Conservation (phyloP, 2,888 invertebrate species). For the Thelaira solivaga region DNA sequence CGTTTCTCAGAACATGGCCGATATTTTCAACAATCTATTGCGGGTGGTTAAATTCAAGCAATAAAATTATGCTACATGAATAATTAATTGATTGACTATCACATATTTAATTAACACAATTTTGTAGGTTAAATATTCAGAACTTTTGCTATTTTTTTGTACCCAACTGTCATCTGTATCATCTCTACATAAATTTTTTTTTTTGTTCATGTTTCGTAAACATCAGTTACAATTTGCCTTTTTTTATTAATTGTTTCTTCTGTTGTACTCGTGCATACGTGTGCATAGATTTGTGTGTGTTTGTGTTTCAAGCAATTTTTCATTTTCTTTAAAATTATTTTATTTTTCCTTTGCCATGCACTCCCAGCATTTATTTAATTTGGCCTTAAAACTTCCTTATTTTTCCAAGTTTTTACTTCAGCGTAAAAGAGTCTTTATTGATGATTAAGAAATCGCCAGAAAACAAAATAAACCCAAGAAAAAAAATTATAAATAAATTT, state of each 20-base stretch:
- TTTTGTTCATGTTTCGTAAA: not conserved
- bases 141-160: not conserved
- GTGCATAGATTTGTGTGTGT: not conserved
- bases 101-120: no score
- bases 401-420: slow-evolving; percentile 5
- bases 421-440: slow-evolving; percentile 1
- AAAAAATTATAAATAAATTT: not conserved
- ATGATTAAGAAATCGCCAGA: slow-evolving; percentile 48
- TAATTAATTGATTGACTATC: no score
- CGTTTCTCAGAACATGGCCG: no score
- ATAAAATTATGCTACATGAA: no score
- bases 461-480: slow-evolving; percentile 5
- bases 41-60: no score
- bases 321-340: slow-evolving; percentile 66
- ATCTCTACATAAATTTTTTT: not conserved
- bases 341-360: slow-evolving; percentile 25
- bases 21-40: no score
- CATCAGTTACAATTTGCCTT: not conserved
- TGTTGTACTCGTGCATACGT: not conserved
- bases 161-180: not conserved
- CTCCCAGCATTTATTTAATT: slow-evolving; percentile 51
- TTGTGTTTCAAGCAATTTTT: slow-evolving; percentile 23
- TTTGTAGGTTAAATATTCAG: not conserved
- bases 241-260: slow-evolving; percentile 15
- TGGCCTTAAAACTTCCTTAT: slow-evolving; percentile 44